Evolutionary conservation across 2,113 vertebrate species (phyloP), one percentile per base, ranked within the genome.

Genomic region (Pandion haliaetus): DNA sequence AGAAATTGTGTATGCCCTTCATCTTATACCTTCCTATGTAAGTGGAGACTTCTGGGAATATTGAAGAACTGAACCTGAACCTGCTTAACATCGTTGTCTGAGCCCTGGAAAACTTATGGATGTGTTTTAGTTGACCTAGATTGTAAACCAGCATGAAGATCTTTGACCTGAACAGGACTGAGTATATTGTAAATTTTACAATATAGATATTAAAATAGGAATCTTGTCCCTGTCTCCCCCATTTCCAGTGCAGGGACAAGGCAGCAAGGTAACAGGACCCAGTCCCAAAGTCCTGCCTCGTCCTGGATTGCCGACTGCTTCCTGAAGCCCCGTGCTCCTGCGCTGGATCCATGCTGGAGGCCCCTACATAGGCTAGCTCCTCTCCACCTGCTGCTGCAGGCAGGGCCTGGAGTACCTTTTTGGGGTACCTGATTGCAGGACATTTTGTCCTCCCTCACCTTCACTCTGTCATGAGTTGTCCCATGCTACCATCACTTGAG

Each of bases 361-460:
- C 6, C 12, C 7, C 61, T 55, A n/a, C 1, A 4, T 42, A 17
- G 69, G 9, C 32, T 29, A 7, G 42, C 19, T 71, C 15, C 32
- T 58, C 32, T 67, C 11, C 7, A 8, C 26, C 4, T 0, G 0
- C 66, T 54, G 62, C 42, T 2, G 2, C 62, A 42, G 29, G 28
- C 28, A 31, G 32, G 21, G 21, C 12, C 47, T 54, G 32, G 28
- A 57, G 11, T 23, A 6, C 16, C 9, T 63, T 57, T 69, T 4
- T 12, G 34, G 55, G 38, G 38, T 58, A 28, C 10, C 32, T 52
- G 24, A 12, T 36, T 80, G 36, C 38, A 82, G 54, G 28, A 61
- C 19, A 3, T 6, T 32, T 47, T 82, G n/a, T 19, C 12, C 16
- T 28, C 3, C 2, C 2, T 14, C 31, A 19, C 28, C 13, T 59